Conservation (phyloP, 2,888 invertebrate genomes). For the Xanthia icteritia region DNA sequence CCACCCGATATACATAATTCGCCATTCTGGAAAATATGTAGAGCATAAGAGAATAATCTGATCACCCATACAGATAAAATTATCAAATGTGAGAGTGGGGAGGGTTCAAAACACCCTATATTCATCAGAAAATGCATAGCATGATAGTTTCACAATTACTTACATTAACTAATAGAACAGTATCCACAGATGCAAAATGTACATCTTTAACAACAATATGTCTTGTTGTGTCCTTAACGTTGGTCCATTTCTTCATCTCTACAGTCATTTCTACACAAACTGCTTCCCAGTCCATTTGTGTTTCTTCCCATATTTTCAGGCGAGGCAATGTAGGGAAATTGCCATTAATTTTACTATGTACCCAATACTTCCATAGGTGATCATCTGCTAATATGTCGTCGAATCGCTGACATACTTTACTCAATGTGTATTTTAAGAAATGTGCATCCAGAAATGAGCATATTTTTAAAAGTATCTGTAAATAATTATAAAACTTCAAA, state of each 20-base stretch:
- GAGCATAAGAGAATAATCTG: conserved; percentile 1
- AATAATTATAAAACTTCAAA: conserved; percentile 51
- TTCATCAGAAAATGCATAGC: background rate
- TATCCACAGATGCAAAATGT: conserved; percentile 91
- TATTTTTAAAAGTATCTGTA: conserved; percentile 91
- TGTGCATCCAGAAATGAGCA: conserved; percentile 91
- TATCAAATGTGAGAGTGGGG: background rate
- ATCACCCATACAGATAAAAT: background rate
- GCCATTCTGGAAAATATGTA: conserved; percentile 80
- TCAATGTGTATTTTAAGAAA: conserved; percentile 88
- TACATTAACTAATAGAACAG: conserved; percentile 90
- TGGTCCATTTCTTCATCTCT: conserved; percentile 89
- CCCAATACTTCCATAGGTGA: conserved; percentile 90
- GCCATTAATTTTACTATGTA: conserved; percentile 83
- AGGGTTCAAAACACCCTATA: background rate
- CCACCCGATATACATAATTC: conserved; percentile 90
- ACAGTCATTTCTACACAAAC: conserved; percentile 91
- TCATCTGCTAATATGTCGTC: conserved; percentile 90
- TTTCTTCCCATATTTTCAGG: conserved; percentile 80
- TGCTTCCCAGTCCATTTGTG: conserved; percentile 88
- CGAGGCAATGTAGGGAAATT: conserved; percentile 83
- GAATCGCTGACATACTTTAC: conserved; percentile 90
- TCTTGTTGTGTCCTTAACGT: conserved; percentile 83
- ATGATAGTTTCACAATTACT: conserved; percentile 66
- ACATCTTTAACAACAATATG: conserved; percentile 88